Evolutionary conservation across 1,140 invertebrate species (phyloP).

Genomic region (Trichonephila clavipes): DNA sequence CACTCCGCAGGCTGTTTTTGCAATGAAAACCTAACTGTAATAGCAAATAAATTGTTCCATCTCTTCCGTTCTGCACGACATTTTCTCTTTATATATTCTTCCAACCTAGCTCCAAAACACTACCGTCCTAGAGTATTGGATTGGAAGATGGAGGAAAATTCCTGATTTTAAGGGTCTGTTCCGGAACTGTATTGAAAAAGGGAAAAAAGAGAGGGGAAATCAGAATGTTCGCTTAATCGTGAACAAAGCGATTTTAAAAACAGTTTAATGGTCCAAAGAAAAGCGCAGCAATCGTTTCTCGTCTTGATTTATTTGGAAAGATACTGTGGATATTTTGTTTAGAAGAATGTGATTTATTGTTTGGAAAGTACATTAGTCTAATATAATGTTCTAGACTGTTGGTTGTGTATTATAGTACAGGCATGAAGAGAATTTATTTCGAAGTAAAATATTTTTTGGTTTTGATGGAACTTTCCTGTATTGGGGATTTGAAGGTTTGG

Average conservation of each 20-base stretch:
- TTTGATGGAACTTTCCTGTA: background rate
- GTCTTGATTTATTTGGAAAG: constrained; percentile 6
- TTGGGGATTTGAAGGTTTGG: too few species aligned
- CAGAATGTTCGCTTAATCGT: background rate
- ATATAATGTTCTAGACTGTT: background rate
- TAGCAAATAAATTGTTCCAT: background rate
- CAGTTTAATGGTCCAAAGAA: background rate
- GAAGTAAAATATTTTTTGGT: background rate
- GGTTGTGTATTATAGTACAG: background rate
- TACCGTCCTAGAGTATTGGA: background rate
- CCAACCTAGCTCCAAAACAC: background rate
- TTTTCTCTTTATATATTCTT: background rate
- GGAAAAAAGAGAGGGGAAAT: too few species aligned
- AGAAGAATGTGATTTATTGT: background rate
- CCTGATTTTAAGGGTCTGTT: constrained; percentile 20
- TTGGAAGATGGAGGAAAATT: background rate
- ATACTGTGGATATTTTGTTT: background rate
- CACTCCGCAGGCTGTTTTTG: too few species aligned
- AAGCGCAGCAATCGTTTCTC: background rate
- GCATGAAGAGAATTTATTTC: background rate
- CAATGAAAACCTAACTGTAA: background rate
- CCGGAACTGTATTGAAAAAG: background rate
- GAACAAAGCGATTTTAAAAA: constrained; percentile 7
- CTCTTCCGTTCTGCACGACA: background rate
- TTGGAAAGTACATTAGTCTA: background rate